Conservation (phyloP, 2,888 invertebrate species). For the Diadegma fenestrale region DNA sequence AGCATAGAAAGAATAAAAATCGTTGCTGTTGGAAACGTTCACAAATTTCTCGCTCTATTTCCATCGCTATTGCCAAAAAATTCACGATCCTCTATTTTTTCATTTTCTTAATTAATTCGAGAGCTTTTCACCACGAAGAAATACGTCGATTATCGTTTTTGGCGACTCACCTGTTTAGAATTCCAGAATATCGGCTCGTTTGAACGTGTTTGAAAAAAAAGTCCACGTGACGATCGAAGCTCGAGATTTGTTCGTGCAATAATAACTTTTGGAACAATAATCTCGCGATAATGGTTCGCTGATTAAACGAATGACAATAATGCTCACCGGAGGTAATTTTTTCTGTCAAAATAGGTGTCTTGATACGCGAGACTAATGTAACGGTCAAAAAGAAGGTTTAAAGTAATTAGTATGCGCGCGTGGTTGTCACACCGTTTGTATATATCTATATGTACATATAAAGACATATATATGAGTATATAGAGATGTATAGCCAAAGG, state of each 20-base stretch:
- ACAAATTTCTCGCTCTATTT: neutral
- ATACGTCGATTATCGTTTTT: neutral
- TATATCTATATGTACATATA: neutral
- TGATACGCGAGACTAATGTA: constrained; percentile 4
- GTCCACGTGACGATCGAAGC: neutral
- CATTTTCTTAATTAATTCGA: neutral
- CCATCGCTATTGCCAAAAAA: neutral
- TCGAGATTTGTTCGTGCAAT: neutral
- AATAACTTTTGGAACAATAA: neutral
- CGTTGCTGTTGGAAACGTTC: neutral
- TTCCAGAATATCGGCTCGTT: neutral
- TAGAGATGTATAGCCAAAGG: constrained; percentile 10
- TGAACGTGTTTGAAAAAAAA: neutral
- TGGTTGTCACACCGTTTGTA: constrained; percentile 24
- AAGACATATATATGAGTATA: neutral
- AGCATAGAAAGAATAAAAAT: neutral
- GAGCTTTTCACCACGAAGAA: neutral
- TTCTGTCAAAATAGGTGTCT: constrained; percentile 34
- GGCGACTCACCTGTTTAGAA: neutral
- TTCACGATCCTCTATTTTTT: neutral
- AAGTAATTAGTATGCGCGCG: constrained; percentile 47
- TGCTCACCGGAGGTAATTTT: neutral
- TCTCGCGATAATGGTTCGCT: neutral
- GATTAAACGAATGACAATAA: neutral
- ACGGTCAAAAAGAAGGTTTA: constrained; percentile 36